Base-by-base conservation (phyloP, 2,888 invertebrate species). In the Drosophila paranaensis region DNA sequence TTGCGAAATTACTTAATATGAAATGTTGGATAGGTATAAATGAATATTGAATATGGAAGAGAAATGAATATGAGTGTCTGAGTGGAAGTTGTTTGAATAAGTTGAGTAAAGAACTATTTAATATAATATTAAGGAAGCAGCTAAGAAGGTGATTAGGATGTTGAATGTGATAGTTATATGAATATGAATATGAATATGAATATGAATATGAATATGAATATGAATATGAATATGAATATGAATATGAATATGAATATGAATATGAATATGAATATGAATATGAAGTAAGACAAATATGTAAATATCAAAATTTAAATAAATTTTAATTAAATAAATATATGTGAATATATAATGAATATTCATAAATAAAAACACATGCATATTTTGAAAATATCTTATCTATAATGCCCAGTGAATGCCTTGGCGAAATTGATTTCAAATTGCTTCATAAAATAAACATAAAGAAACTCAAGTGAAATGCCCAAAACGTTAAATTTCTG, bases 1-100 rank as follows among this genome's bases (percentile, higher is more conserved):
- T 56, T 42, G 27, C 45, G 62, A 58, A 81, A 88, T 82, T 82
- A 81, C 54, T 88, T 82, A 74, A 58, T 40, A 46, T 35, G 55
- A 54, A 64, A 64, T 60, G 55, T 65, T 57, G 62, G 40, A 46
- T 60, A 40, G 53, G n/a, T 40, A 45, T 45, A 55, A 70, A 65
- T 70, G 58, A 14, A 65, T 54, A 40, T 54, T 54, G 40, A 16
- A 40, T 40, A 27, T 16, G n/a, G 27, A 11, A n/a, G 2, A 3
- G 6, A 13, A n/a, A 20, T 39, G 11, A 16, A 37, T 37, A 10
- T 9, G 46, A 48, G 14, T 35, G 37, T 11, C 45, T 25, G 35
- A 43, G 10, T n/a, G 9, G 0, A 10, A n/a, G 10, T 1, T 33
- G 14, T 35, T 33, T 35, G 13, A 16, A 14, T 2, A 8, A 16